Conservation (phyloP, 2,888 invertebrate genomes). For the Herminia tarsipennalis region DNA sequence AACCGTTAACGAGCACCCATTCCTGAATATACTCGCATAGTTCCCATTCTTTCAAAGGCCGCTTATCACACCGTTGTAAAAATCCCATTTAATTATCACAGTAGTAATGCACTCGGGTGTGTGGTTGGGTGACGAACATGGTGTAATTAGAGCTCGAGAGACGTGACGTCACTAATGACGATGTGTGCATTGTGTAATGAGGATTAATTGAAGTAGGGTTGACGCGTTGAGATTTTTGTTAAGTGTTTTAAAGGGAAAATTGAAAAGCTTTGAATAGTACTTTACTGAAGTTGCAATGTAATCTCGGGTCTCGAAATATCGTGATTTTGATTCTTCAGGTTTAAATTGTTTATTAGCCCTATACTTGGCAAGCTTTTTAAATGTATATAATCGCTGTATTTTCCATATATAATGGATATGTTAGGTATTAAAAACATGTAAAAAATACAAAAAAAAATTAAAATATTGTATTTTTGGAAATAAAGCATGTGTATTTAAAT, state of each 20-base stretch:
- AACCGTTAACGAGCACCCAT: not conserved
- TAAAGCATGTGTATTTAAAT: no score
- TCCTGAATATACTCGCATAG: not conserved
- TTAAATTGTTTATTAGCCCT: no score
- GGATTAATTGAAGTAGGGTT: slow-evolving; percentile 23
- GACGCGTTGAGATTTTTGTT: slow-evolving; percentile 4
- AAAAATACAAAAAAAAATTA: no score
- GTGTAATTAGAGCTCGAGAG: slow-evolving; percentile 28
- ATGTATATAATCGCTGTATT: no score
- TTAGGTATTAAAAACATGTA: no score
- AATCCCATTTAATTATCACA: slow-evolving; percentile 27
- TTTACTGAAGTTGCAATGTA: no score
- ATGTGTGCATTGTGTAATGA: slow-evolving; percentile 17
- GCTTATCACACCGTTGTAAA: slow-evolving; percentile 18
- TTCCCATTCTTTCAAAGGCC: slow-evolving; percentile 3
- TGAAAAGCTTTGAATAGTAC: no score
- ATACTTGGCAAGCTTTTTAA: no score
- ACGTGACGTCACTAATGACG: slow-evolving; percentile 20
- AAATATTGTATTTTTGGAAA: no score
- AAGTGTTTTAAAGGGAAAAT: not conserved
- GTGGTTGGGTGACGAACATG: slow-evolving; percentile 21
- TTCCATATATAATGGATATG: no score
- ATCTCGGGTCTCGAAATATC: no score
- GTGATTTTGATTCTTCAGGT: no score
- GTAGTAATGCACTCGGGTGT: slow-evolving; percentile 25